phyloP scores from a whole-genome alignment of 1,140 invertebrate genomes.

The Arctopsyche grandis region DNA sequence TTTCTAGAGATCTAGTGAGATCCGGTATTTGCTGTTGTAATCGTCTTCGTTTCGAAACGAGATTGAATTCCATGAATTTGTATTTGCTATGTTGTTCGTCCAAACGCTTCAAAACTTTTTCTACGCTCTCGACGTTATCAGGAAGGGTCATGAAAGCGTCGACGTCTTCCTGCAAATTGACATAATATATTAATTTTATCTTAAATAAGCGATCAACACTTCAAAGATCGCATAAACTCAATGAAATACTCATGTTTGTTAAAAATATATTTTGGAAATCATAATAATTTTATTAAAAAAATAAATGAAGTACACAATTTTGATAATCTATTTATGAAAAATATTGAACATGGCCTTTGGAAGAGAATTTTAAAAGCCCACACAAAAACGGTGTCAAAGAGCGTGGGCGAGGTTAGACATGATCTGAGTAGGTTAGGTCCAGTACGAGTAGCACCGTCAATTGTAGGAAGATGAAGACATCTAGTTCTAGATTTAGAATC shows the following conservation, averaged over 20 bases:
- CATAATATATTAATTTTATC: not conserved
- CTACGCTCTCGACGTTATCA: slow-evolving; percentile 83
- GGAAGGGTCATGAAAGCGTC: slow-evolving; percentile 88
- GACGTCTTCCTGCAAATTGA: slow-evolving; percentile 87
- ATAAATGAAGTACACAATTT: no score
- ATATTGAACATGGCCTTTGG: no score
- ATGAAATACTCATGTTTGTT: slow-evolving; percentile 9
- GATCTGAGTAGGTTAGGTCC: not conserved
- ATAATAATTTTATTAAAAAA: no score
- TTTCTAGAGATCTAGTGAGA: slow-evolving; percentile 89
- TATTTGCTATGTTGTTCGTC: slow-evolving; percentile 96
- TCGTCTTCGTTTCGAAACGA: slow-evolving; percentile 83
- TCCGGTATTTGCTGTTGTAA: slow-evolving; percentile 93
- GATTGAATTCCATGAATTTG: slow-evolving; percentile 95
- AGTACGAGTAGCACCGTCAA: not conserved
- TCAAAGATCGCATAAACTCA: not conserved
- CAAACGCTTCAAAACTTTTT: slow-evolving; percentile 84
- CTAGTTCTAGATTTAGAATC: no score
- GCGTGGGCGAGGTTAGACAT: not conserved
- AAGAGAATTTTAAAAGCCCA: no score
- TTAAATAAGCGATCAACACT: slow-evolving; percentile 4
- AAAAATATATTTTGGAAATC: slow-evolving; percentile 29
- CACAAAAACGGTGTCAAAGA: no score
- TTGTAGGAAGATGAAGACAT: no score
- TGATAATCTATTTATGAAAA: no score